A percentile compares a stretch with the other conserved stretches of the same genome.
Evolutionary conservation across 2,888 invertebrate species (phyloP).

Genomic region (Chloroclysta siterata): DNA sequence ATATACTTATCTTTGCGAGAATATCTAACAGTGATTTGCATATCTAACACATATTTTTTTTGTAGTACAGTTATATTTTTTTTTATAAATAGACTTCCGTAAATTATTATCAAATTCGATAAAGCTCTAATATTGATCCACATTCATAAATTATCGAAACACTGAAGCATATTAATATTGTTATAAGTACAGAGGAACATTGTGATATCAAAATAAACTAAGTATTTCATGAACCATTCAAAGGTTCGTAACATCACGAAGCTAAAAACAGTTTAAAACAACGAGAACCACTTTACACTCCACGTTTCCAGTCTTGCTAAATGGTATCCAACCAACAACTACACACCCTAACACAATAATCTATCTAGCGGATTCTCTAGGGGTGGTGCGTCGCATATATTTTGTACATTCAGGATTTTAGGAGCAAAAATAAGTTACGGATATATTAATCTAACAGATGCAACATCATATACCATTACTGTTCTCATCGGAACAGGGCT

Average conservation of each 20-base stretch:
- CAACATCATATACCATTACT: conserved; percentile 34
- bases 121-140: conserved; percentile 85
- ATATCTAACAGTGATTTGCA: conserved; percentile 70
- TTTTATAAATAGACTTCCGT: conserved; percentile 77
- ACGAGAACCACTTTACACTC: conserved; percentile 43
- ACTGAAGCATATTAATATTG: conserved; percentile 48
- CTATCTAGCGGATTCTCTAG: conserved; percentile 71
- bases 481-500: conserved; percentile 30
- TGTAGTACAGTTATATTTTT: conserved; percentile 51
- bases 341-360: conserved; percentile 61
- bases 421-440: conserved; percentile 57
- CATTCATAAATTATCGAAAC: conserved; percentile 70
- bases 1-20: conserved; percentile 69
- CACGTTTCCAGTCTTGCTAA: conserved; percentile 57
- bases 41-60: conserved; percentile 56
- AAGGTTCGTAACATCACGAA: conserved; percentile 37
- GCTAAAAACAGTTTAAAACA: conserved; percentile 48
- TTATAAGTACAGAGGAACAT: conserved; percentile 50
- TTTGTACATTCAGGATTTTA: conserved; percentile 81
- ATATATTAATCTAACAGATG: conserved; percentile 34
- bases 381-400: conserved; percentile 52
- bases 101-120: conserved; percentile 85
- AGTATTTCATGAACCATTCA: conserved; percentile 19
- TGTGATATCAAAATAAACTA: conserved; percentile 40
- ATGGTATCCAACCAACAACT: conserved; percentile 52